These are phyloP conservation scores for Parnassius mnemosyne DNA, from an alignment of 2,888 invertebrate species.

Conservation along the genomic window DNA sequence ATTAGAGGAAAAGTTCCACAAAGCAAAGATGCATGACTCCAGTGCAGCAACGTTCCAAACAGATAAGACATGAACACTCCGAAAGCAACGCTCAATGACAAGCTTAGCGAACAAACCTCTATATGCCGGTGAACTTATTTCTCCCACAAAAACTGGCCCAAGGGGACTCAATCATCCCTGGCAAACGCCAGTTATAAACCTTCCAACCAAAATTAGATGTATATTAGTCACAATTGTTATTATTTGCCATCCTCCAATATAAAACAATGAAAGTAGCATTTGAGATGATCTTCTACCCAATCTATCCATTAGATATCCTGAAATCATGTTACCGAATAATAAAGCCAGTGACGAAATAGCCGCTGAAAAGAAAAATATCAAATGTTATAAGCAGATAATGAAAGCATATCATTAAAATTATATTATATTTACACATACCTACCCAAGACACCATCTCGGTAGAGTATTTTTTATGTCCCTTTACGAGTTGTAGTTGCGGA, in stretches of 20 bases:
- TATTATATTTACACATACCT: too few species aligned
- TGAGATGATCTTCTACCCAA: slow-evolving; percentile 80
- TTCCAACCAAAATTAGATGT: slow-evolving; percentile 71
- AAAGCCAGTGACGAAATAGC: too few species aligned
- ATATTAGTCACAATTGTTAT: slow-evolving; percentile 76
- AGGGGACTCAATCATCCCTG: slow-evolving; percentile 81
- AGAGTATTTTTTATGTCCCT: too few species aligned
- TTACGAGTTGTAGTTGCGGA: too few species aligned
- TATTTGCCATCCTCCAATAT: slow-evolving; percentile 80
- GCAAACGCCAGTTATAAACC: slow-evolving; percentile 79
- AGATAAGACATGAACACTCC: slow-evolving; percentile 84
- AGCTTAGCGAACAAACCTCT: slow-evolving; percentile 83
- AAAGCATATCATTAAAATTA: too few species aligned
- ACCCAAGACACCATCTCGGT: too few species aligned
- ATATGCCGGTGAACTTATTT: slow-evolving; percentile 80
- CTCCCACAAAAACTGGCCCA: slow-evolving; percentile 81
- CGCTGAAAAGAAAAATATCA: too few species aligned
- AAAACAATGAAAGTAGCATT: slow-evolving; percentile 74
- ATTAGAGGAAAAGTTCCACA: too few species aligned
- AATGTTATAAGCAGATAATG: too few species aligned
- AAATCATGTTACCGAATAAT: too few species aligned
- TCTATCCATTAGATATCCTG: slow-evolving; percentile 80
- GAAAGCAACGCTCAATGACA: slow-evolving; percentile 82
- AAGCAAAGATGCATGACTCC: slow-evolving; percentile 81
- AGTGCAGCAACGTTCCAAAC: slow-evolving; percentile 82